Evolutionary conservation across 2,113 vertebrate species (phyloP).

Genomic region (Oxyruncus cristatus): DNA sequence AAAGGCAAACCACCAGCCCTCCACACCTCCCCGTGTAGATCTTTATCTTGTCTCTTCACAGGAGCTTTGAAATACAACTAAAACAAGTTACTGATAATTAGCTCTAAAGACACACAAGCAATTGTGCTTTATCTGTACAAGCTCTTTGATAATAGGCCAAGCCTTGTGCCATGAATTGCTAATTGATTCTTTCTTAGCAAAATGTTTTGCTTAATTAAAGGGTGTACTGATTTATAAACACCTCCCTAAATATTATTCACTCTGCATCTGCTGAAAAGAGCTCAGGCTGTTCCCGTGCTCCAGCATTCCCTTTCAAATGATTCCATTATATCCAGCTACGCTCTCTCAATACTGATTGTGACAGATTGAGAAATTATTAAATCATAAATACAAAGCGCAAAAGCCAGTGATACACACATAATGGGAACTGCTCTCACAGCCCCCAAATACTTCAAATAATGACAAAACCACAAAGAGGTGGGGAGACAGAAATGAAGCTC

Average conservation of each 20-base stretch:
- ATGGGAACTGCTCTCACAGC: conserved; percentile 59
- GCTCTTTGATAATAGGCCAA: conserved; percentile 68
- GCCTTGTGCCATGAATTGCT: conserved; percentile 68
- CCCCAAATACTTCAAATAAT: conserved; percentile 62
- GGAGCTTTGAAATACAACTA: conserved; percentile 54
- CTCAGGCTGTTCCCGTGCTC: conserved; percentile 16
- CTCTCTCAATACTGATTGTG: conserved; percentile 63
- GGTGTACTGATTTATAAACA: conserved; percentile 75
- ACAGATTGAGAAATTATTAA: conserved; percentile 70
- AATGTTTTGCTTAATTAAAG: conserved; percentile 82
- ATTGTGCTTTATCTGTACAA: conserved; percentile 64
- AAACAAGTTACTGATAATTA: conserved; percentile 69
- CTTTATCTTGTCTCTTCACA: conserved; percentile 7
- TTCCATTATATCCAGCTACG: conserved; percentile 52
- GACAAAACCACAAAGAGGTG: conserved; percentile 16
- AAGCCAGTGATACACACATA: conserved; percentile 40
- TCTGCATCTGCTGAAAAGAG: conserved; percentile 53
- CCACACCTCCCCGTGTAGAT: conserved; percentile 3
- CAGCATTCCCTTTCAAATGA: conserved; percentile 57
- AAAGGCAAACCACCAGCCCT: not conserved
- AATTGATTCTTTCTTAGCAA: conserved; percentile 76
- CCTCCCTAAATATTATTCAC: conserved; percentile 61
- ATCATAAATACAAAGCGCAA: conserved; percentile 63
- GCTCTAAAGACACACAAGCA: conserved; percentile 68
- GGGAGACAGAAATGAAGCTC: not conserved